These are phyloP conservation scores for Tinamus guttatus DNA, from an alignment of 2,113 vertebrate species.

Conservation along the genomic window DNA sequence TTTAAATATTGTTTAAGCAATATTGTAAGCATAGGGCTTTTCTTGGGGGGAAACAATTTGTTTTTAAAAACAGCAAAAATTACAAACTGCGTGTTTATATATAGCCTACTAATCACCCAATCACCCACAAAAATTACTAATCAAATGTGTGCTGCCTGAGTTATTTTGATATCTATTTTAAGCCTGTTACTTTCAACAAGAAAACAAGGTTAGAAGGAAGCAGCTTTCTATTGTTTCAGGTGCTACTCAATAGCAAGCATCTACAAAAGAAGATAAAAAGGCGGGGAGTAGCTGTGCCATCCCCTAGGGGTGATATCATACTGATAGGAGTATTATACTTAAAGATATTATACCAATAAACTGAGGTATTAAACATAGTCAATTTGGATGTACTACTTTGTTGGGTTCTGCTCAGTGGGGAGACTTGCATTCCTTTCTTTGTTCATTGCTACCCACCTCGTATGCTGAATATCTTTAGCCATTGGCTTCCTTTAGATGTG, in stretches of 20 bases:
- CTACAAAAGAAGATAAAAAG: rapidly evolving
- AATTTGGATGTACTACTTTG: not conserved
- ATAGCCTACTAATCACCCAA: not conserved
- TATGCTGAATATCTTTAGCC: not conserved
- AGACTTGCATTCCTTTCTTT: not conserved
- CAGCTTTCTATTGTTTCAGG: not conserved
- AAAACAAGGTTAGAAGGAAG: not conserved
- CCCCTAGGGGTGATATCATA: not conserved
- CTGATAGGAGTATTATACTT: not conserved
- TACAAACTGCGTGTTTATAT: not conserved
- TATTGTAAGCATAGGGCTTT: not conserved
- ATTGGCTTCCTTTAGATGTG: not conserved
- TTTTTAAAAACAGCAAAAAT: not conserved
- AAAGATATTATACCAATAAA: not conserved
- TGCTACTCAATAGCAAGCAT: not conserved
- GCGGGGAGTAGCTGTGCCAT: not conserved
- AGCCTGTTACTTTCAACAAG: not conserved
- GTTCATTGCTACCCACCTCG: not conserved
- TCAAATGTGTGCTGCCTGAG: not conserved
- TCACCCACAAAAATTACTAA: not conserved
- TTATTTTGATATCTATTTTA: not conserved
- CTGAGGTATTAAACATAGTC: not conserved
- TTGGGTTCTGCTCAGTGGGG: not conserved
- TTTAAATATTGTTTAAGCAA: not conserved
- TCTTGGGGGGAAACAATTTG: too few relatives aligned